A percentile compares a stretch with the other conserved stretches of the same genome.
Conservation (phyloP, 2,113 vertebrate genomes). For the Pagrus major region DNA sequence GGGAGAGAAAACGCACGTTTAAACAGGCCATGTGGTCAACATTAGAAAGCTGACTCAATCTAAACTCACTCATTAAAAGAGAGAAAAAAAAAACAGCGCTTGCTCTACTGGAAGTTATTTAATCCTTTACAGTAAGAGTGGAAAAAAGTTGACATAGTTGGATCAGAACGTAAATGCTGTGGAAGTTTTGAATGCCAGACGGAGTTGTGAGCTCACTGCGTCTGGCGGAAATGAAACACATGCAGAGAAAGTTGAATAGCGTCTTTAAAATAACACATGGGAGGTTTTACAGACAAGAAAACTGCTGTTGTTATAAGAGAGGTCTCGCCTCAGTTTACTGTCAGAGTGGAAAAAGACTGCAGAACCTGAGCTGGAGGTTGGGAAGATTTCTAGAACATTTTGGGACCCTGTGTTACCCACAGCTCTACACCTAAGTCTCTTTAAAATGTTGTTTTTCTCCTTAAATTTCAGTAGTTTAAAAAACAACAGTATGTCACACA, state of each 20-base stretch:
- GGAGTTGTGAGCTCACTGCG: not conserved
- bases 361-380: not conserved
- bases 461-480: too few species aligned
- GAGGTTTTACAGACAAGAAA: not conserved
- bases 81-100: not conserved
- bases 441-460: too few species aligned
- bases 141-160: not conserved
- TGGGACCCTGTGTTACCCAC: not conserved
- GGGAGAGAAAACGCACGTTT: not conserved
- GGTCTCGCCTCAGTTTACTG: not conserved
- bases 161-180: rapidly evolving
- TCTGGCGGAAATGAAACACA: not conserved
- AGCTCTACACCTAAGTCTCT: not conserved
- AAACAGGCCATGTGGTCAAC: not conserved
- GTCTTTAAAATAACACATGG: not conserved
- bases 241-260: too few species aligned
- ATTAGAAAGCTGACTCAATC: not conserved
- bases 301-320: too few species aligned
- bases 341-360: slow-evolving; percentile 3
- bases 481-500: too few species aligned
- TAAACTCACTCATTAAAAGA: not conserved
- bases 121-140: slow-evolving; percentile 39
- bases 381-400: not conserved
- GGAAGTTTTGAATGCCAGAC: slow-evolving; percentile 10
- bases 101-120: not conserved